Conservation (phyloP, 1,140 invertebrate genomes). For the Neotoxoptera formosana region DNA sequence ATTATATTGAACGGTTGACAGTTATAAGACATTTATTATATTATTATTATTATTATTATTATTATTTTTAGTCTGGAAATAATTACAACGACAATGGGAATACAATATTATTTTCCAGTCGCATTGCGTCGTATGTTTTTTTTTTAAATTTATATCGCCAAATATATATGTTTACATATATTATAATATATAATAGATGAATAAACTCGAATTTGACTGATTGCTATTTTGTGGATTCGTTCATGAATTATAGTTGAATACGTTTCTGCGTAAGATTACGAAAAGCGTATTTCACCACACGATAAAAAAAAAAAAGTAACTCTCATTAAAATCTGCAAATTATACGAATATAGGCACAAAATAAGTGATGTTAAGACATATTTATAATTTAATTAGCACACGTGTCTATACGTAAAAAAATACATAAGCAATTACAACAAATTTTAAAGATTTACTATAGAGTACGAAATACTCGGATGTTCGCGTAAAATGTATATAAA, state of each 20-base stretch:
- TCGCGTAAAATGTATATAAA: neutral
- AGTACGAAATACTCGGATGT: neutral
- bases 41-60: neutral
- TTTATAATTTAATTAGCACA: neutral
- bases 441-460: neutral
- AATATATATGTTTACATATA: too few relatives aligned
- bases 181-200: neutral
- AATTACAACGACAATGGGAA: neutral
- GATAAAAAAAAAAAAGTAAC: neutral
- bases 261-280: neutral
- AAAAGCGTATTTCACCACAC: neutral
- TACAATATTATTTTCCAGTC: neutral
- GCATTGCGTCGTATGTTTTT: too few relatives aligned
- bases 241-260: neutral
- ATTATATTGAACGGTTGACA: neutral
- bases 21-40: neutral
- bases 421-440: too few relatives aligned
- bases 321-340: neutral
- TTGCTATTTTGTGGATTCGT: neutral
- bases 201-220: neutral
- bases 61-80: neutral
- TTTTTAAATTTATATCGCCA: neutral
- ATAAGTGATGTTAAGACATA: neutral
- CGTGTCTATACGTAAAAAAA: too few relatives aligned
- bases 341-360: neutral